Evolutionary conservation across 2,888 invertebrate genomes (phyloP), one percentile per base, ranked within the genome.

Genomic region (Drosophila aldrichi): DNA sequence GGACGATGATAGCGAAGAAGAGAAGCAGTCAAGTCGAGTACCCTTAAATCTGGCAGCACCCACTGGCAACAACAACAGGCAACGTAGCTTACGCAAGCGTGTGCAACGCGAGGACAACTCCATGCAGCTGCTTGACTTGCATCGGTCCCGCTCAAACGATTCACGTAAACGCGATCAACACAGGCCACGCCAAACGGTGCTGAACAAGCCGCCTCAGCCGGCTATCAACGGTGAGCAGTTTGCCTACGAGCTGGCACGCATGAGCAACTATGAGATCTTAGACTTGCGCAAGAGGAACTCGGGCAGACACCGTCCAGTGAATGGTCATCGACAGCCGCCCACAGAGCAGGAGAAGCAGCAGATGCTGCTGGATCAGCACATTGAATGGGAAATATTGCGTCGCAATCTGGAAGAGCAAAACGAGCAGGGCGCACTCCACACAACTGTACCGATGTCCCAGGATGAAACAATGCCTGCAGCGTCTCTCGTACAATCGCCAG

Each of bases 261-360:
- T 92, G 79, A 92, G 87, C 51, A 90, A 92, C 67, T 87, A 85
- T 57, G 90, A 91, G 76, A 89, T 91, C 59, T 70, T 91, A 4
- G 91, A 91, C 71, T 72, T 91, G 34, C 86, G 91, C 2, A 92
- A 89, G 60, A 90, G 89, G 6, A 85, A 85, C 43, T 92, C 92
- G 43, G 82, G 81, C 12, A 65, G 61, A 25, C 43, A 79, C 5
- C 61, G 73, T 63, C 63, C 81, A 1, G 4, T 81, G 0, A 77
- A 81, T 18, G 77, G 80, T 0, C 73, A 74, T 5, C 80, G 76
- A 20, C 65, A 72, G 1, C 41, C 22, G 7, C n/a, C 49, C 8
- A 38, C 60, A 5, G 64, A 80, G 32, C 67, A 82, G n/a, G 77
- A 80, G 32, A 67, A 82, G n/a, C 77, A 82, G n/a, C 14, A 82